A percentile compares a stretch with the other conserved stretches of the same genome.
Conservation (phyloP, 2,888 invertebrate genomes). For the Mimas tiliae region DNA sequence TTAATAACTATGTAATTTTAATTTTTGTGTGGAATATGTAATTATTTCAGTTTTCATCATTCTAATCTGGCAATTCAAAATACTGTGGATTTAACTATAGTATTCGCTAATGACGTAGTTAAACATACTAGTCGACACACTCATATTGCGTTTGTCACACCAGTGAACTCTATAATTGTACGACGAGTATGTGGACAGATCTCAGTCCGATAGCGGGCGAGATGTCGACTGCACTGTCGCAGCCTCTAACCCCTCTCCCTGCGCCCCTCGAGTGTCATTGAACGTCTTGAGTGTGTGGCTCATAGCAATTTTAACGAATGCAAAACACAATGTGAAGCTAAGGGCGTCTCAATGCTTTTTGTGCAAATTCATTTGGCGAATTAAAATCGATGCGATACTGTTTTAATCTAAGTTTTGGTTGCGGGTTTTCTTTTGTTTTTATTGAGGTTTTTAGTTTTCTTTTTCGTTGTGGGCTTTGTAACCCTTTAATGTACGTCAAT, state of each 20-base stretch:
- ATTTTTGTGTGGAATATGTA: too few relatives aligned
- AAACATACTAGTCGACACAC: slow-evolving; percentile 36
- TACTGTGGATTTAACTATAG: too few relatives aligned
- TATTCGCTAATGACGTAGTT: too few relatives aligned
- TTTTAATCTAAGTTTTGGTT: slow-evolving; percentile 5
- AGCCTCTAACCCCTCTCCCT: slow-evolving; percentile 59
- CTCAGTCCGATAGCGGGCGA: slow-evolving; percentile 68
- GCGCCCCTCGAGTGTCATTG: slow-evolving; percentile 66
- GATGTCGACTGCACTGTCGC: slow-evolving; percentile 75
- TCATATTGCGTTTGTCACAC: slow-evolving; percentile 34
- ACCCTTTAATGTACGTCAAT: neutral
- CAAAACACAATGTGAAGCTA: slow-evolving; percentile 60
- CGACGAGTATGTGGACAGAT: slow-evolving; percentile 65
- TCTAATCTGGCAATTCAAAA: too few relatives aligned
- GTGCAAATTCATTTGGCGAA: slow-evolving; percentile 27
- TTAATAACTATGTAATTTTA: too few relatives aligned
- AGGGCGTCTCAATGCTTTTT: slow-evolving; percentile 45
- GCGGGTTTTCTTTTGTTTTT: slow-evolving; percentile 14
- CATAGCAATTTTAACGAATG: slow-evolving; percentile 61
- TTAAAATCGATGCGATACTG: slow-evolving; percentile 24
- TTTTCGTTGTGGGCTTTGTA: neutral
- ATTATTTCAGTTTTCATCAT: too few relatives aligned
- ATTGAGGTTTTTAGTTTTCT: neutral
- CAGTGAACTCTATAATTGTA: slow-evolving; percentile 37
- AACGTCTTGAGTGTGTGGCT: slow-evolving; percentile 65